These are phyloP conservation scores for Adineta ricciae DNA, from an alignment of 2,888 invertebrate genomes.

Conservation along the genomic window DNA sequence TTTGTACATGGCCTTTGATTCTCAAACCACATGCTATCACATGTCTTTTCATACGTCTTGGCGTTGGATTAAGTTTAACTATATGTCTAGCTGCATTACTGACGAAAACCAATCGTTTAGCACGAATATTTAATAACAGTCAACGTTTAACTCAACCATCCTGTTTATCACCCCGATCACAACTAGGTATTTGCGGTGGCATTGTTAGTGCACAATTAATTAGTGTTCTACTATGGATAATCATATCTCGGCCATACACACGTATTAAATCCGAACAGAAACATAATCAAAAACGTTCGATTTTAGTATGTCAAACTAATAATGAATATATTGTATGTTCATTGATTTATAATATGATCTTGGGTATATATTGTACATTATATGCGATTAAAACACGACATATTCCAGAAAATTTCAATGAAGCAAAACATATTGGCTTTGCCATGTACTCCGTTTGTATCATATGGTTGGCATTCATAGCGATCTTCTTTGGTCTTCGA, in stretches of 20 bases:
- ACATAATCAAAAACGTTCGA: conserved; percentile 52
- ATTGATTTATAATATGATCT: conserved; percentile 60
- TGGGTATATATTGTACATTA: conserved; percentile 59
- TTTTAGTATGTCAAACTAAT: conserved; percentile 59
- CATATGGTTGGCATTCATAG: conserved; percentile 58
- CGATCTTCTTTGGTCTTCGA: conserved; percentile 47
- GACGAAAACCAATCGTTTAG: conserved; percentile 66
- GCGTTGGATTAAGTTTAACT: conserved; percentile 63
- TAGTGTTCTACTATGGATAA: conserved; percentile 37
- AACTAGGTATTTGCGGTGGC: conserved; percentile 60
- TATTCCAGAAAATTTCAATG: conserved; percentile 63
- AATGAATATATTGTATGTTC: conserved; percentile 60
- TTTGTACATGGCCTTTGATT: conserved; percentile 58
- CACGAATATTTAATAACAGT: conserved; percentile 59
- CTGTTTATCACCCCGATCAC: conserved; percentile 66
- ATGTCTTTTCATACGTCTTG: conserved; percentile 60
- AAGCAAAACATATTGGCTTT: conserved; percentile 62
- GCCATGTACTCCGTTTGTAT: conserved; percentile 64
- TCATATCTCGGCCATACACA: conserved; percentile 17
- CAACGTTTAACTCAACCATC: conserved; percentile 61
- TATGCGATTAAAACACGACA: conserved; percentile 63
- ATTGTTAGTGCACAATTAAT: conserved; percentile 60
- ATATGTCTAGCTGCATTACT: conserved; percentile 57
- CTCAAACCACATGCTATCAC: conserved; percentile 60
- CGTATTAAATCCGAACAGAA: conserved; percentile 21